These are phyloP conservation scores for Euzophera pinguis DNA, from an alignment of 2,888 invertebrate genomes.

Conservation along the genomic window DNA sequence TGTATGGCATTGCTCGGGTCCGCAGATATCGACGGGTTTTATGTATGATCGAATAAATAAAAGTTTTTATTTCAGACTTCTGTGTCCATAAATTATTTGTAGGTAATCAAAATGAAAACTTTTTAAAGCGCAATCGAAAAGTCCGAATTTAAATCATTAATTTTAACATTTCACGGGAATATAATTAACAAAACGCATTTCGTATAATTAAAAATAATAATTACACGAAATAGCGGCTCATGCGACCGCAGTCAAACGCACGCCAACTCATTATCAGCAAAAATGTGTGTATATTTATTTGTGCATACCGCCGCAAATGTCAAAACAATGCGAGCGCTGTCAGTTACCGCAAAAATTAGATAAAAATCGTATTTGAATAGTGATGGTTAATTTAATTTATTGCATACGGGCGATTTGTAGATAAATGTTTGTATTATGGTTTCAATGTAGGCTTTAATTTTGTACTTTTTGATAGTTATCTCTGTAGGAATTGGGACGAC, in stretches of 20 bases:
- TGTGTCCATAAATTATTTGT: too few species aligned
- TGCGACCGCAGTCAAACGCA: conserved; percentile 74
- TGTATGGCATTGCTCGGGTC: too few species aligned
- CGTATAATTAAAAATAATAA: conserved; percentile 58
- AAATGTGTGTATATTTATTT: conserved; percentile 67
- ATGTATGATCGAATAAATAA: too few species aligned
- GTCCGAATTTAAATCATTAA: too few species aligned
- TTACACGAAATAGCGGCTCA: conserved; percentile 43
- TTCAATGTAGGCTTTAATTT: too few species aligned
- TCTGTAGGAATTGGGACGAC: too few species aligned
- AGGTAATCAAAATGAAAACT: too few species aligned
- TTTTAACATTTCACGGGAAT: neutral
- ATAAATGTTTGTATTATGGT: too few species aligned
- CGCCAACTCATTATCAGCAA: conserved; percentile 74
- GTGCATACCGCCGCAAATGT: conserved; percentile 45
- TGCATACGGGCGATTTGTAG: neutral
- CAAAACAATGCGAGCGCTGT: conserved; percentile 57
- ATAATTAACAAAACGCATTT: neutral
- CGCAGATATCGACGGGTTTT: too few species aligned
- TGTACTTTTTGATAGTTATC: too few species aligned
- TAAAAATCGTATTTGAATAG: conserved; percentile 39
- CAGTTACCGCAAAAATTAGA: conserved; percentile 72
- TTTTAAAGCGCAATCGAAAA: too few species aligned
- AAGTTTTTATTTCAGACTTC: too few species aligned
- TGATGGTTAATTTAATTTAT: conserved; percentile 18